Evolutionary conservation across 2,113 vertebrate genomes (phyloP).

Genomic region (Dicerorhinus sumatrensis): DNA sequence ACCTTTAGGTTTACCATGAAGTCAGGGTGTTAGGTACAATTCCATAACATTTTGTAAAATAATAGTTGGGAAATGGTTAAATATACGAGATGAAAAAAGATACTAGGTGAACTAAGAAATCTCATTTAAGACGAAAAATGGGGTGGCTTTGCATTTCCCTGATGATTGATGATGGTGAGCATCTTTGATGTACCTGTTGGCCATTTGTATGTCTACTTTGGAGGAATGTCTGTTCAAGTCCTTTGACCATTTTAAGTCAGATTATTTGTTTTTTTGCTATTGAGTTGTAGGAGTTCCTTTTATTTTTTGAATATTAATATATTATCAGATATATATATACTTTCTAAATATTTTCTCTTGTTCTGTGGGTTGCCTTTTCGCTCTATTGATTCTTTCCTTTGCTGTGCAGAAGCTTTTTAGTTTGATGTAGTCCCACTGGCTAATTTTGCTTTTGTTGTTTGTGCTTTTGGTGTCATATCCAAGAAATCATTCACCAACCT

Average conservation of each 20-base stretch:
- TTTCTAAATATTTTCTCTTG: background rate
- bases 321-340: background rate
- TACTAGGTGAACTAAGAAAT: background rate
- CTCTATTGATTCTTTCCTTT: background rate
- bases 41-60: background rate
- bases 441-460: background rate
- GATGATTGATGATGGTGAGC: background rate
- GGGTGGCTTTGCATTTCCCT: background rate
- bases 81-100: background rate
- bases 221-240: background rate
- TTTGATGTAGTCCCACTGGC: background rate
- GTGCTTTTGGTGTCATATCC: background rate
- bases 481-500: background rate
- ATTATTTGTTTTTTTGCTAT: background rate
- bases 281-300: background rate
- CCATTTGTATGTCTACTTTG: background rate
- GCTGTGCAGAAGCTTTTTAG: background rate
- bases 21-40: background rate
- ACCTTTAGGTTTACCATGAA: background rate
- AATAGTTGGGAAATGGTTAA: background rate
- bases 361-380: background rate
- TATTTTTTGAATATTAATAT: background rate
- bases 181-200: background rate
- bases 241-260: background rate
- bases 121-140: background rate